Conservation (phyloP, 2,888 invertebrate genomes). For the Meiosimyza decipiens region DNA sequence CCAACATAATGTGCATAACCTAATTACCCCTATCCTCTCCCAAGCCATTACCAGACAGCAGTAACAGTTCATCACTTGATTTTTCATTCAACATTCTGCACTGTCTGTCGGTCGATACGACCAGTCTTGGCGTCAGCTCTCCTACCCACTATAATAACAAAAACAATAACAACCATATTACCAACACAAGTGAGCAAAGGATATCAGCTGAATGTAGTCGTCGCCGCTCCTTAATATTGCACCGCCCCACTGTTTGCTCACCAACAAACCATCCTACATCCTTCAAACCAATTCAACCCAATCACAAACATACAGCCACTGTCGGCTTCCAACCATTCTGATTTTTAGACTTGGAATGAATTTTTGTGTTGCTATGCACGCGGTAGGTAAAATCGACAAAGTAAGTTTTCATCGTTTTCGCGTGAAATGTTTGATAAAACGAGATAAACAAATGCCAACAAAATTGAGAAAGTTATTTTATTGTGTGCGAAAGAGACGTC, state of each 20-base stretch:
- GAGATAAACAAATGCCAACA: background rate
- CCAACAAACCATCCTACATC: background rate
- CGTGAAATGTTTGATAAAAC: constrained; percentile 34
- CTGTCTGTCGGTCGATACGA: constrained; percentile 12
- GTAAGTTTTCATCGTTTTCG: constrained; percentile 34
- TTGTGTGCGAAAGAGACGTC: constrained; percentile 16
- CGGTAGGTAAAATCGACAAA: constrained; percentile 35
- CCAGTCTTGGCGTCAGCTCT: constrained; percentile 14
- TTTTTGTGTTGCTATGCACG: constrained; percentile 40
- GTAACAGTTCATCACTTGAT: constrained; percentile 1
- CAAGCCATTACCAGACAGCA: too few species aligned
- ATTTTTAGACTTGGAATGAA: constrained; percentile 32
- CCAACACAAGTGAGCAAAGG: constrained; percentile 3
- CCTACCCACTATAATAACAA: background rate
- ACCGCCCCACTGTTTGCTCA: background rate
- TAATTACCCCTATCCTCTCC: too few species aligned
- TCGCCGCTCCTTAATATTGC: constrained; percentile 16
- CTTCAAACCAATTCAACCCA: constrained; percentile 15
- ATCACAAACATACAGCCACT: constrained; percentile 8
- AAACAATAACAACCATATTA: background rate
- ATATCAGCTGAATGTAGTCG: constrained; percentile 17
- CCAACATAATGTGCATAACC: too few species aligned
- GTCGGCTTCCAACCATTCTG: constrained; percentile 18
- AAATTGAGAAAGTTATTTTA: too few species aligned
- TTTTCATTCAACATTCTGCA: constrained; percentile 24